A percentile compares a stretch with the other conserved stretches of the same genome.
phyloP scores from a whole-genome alignment of 2,888 invertebrate species.

The Biston betularia region DNA sequence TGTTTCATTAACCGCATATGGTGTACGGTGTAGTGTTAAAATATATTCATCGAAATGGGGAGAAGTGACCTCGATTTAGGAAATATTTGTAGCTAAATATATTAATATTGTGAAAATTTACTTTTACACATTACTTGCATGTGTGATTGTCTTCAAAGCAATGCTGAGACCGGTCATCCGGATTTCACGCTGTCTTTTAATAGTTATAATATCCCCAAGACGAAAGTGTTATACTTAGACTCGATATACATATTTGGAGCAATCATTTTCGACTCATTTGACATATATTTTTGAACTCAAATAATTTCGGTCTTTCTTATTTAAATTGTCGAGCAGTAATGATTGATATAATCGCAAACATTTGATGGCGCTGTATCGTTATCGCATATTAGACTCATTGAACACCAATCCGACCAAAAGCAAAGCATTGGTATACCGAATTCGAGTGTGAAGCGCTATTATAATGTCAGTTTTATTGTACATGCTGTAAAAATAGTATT shows the following conservation, averaged over 20 bases:
- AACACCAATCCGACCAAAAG: neutral
- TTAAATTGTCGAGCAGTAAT: too few species aligned
- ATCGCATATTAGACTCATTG: neutral
- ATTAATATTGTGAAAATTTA: conserved; percentile 17
- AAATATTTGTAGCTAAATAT: conserved; percentile 30
- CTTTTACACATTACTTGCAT: conserved; percentile 15
- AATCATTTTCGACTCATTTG: too few species aligned
- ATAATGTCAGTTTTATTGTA: neutral
- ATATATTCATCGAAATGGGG: conserved; percentile 30
- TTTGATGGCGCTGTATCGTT: too few species aligned
- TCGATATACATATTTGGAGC: too few species aligned
- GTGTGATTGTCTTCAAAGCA: neutral
- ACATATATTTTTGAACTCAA: too few species aligned
- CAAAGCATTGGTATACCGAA: neutral
- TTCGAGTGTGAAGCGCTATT: neutral
- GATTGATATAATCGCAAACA: too few species aligned
- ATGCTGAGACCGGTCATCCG: neutral
- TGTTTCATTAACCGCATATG: conserved; percentile 42
- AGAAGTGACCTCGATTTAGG: conserved; percentile 12
- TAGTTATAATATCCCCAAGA: neutral
- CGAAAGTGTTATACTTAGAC: too few species aligned
- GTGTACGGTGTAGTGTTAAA: conserved; percentile 21
- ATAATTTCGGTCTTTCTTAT: too few species aligned
- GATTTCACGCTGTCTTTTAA: neutral
- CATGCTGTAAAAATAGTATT: neutral